Conservation (phyloP, 2,113 vertebrate species). For the Jaculus jaculus region DNA sequence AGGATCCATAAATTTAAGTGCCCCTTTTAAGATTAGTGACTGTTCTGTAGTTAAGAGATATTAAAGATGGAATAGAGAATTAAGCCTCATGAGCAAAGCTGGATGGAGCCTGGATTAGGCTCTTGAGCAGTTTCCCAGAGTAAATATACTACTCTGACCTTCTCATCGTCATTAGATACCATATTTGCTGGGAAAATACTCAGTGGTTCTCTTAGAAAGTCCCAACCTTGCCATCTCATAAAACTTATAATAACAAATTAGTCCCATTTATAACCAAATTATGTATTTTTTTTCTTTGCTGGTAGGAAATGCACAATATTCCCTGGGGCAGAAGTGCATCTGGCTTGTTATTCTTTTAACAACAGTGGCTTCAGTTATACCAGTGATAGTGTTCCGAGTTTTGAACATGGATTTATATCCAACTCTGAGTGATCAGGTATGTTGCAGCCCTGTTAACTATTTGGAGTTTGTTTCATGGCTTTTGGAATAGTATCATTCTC, state of each 20-base stretch:
- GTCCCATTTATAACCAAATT: background rate
- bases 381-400: slow-evolving; percentile 85
- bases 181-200: background rate
- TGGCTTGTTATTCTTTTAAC: slow-evolving; percentile 91
- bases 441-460: background rate
- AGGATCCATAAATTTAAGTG: background rate
- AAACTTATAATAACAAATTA: background rate
- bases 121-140: background rate
- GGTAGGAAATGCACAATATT: slow-evolving; percentile 86
- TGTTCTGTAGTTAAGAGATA: background rate
- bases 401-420: slow-evolving; percentile 86
- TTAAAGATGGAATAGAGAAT: background rate
- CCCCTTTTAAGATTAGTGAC: background rate
- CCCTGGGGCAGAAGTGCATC: slow-evolving; percentile 84
- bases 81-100: background rate
- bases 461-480: background rate
- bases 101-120: background rate
- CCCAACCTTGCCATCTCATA: background rate
- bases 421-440: slow-evolving; percentile 88
- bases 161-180: background rate
- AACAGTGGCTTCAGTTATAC: slow-evolving; percentile 87
- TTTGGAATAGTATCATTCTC: background rate
- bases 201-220: background rate
- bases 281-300: slow-evolving; percentile 51
- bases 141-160: background rate